phyloP scores from a whole-genome alignment of 1,140 invertebrate genomes.

The Uloborus diversus region DNA sequence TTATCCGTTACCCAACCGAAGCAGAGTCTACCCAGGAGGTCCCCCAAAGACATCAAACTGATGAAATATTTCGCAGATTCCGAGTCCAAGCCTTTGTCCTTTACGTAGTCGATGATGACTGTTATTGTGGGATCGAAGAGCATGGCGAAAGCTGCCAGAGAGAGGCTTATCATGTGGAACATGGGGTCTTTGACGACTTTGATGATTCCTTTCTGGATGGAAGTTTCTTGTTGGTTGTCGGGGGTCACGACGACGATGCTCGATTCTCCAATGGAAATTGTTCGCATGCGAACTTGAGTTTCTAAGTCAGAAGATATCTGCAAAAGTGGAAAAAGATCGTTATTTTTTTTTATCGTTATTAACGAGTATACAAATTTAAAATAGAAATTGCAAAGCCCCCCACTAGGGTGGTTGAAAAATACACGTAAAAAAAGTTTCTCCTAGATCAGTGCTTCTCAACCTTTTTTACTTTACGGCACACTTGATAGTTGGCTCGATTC shows the following conservation, averaged over 20 bases:
- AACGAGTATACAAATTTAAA: no score
- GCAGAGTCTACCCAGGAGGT: not conserved
- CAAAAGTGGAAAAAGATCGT: not conserved
- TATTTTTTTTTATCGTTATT: no score
- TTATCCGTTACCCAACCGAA: slow-evolving; percentile 41
- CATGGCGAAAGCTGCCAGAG: not conserved
- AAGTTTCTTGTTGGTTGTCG: not conserved
- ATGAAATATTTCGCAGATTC: not conserved
- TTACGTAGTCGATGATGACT: slow-evolving; percentile 4
- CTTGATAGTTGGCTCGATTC: no score
- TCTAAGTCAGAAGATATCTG: not conserved
- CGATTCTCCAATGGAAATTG: not conserved
- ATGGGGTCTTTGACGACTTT: not conserved
- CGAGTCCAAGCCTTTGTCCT: not conserved
- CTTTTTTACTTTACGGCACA: no score
- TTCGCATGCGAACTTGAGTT: not conserved
- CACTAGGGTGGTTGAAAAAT: no score
- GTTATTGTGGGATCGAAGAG: not conserved
- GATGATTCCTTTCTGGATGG: not conserved
- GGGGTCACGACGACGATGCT: not conserved
- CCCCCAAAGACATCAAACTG: not conserved
- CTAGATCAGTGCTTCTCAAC: no score
- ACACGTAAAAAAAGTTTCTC: no score
- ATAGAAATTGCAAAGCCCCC: no score
- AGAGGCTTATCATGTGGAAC: not conserved